A percentile compares a stretch with the other conserved stretches of the same genome.
Conservation (phyloP, 2,797 vertebrate genomes). For the Rhabdophis nuchalis region DNA sequence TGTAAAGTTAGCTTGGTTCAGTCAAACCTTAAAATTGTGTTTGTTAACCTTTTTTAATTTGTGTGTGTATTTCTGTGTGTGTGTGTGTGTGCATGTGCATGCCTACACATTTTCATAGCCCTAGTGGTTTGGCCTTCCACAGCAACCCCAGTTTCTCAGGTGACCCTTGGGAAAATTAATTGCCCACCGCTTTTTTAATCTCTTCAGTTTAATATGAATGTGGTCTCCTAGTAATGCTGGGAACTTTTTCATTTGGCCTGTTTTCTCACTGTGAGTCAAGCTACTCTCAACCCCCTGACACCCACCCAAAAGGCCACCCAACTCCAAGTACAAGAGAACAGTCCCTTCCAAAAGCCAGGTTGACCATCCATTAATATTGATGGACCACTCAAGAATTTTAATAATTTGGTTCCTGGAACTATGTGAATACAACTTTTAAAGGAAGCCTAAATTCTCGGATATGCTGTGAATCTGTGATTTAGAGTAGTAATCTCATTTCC, state of each 20-base stretch:
- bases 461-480: not conserved
- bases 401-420: not conserved
- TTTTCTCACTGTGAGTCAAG: not conserved
- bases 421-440: not conserved
- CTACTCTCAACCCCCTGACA: not conserved
- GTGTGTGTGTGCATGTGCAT: not conserved
- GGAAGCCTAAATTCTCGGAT: not conserved
- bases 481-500: not conserved
- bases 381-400: not conserved
- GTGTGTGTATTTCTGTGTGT: not conserved
- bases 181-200: not conserved
- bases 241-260: not conserved
- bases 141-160: not conserved
- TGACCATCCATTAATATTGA: not conserved
- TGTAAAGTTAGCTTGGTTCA: not conserved
- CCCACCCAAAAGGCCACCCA: not conserved
- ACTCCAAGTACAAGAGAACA: not conserved
- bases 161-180: not conserved
- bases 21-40: not conserved
- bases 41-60: not conserved
- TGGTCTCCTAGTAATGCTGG: not conserved
- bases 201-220: not conserved
- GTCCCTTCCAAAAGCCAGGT: not conserved
- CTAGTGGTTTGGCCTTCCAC: not conserved
- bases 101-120: not conserved